A percentile compares a stretch with the other conserved stretches of the same genome.
These are phyloP conservation scores for Pachypanchax playfairii DNA, from an alignment of 2,113 vertebrate species.

Conservation along the genomic window DNA sequence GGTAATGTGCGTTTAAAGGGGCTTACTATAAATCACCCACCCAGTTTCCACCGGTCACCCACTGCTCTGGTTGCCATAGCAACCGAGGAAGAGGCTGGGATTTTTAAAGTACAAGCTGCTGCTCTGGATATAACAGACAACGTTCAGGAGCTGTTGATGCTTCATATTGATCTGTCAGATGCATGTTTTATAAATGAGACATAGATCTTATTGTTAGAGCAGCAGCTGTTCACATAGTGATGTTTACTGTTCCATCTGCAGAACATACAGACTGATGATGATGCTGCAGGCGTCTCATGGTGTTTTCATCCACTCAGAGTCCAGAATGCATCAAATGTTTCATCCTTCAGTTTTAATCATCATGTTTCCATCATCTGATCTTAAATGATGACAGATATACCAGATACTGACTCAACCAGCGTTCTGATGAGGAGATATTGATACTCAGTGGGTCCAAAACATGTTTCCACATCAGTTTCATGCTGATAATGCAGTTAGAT, in stretches of 20 bases:
- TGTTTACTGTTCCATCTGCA: slow-evolving; percentile 6
- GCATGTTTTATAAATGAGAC: slow-evolving; percentile 10
- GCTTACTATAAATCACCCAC: slow-evolving; percentile 62
- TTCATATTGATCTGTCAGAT: slow-evolving; percentile 3
- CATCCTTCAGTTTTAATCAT: background rate
- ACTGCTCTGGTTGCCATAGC: slow-evolving; percentile 67
- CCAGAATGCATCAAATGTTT: background rate
- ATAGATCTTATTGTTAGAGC: slow-evolving; percentile 9
- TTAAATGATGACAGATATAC: background rate
- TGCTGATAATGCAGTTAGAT: too few relatives aligned
- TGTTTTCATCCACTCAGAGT: slow-evolving; percentile 8
- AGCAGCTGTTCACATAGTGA: slow-evolving; percentile 1
- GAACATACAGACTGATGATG: background rate
- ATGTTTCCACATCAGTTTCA: too few relatives aligned
- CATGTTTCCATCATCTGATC: background rate
- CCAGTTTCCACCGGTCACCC: slow-evolving; percentile 50
- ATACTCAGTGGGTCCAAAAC: too few relatives aligned
- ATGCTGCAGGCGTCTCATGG: slow-evolving; percentile 4
- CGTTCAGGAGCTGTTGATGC: slow-evolving; percentile 31
- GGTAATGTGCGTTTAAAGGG: slow-evolving; percentile 54
- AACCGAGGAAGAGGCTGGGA: slow-evolving; percentile 65
- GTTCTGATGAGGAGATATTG: too few relatives aligned
- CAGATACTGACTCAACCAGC: too few relatives aligned
- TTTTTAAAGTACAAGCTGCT: slow-evolving; percentile 47
- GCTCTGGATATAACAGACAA: slow-evolving; percentile 40